Base-by-base conservation (phyloP, 2,888 invertebrate genomes). In the Thymelicus acteon region DNA sequence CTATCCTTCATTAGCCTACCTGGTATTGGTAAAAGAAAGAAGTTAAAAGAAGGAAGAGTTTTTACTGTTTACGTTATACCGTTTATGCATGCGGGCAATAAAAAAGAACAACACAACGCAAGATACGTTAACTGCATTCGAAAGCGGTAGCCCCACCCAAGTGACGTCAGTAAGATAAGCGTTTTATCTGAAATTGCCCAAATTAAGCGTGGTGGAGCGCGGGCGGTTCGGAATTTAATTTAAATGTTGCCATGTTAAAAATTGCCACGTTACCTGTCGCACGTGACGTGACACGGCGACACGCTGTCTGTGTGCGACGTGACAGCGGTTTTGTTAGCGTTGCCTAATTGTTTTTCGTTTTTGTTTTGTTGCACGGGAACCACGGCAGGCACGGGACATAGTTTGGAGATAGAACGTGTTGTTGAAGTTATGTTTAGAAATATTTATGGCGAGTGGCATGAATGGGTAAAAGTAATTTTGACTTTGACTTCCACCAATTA, bases 191-290 rank as follows among this genome's bases (percentile, higher is more conserved):
- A 84, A 90, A 90, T 89, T 89, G 88, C 82, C 85, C 85, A 86
- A 90, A 90, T 90, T 88, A 90, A 86, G 85, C 81, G 81, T 2
- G 74, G 78, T 72, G 75, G 73, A 75, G 72, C 72, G 76, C 72
- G 73, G 72, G 75, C 78, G 76, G 77, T 64, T 75, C 71, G 83
- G 90, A 91, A 90, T 91, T 90, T 91, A 89, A 92, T 91, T 91
- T 90, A 90, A 90, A 91, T 88, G 90, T 89, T 84, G 85, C 76
- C 87, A 80, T 79, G 89, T 88, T 88, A 90, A 92, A 92, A 91
- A 90, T 86, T 87, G 88, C 86, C 84, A 79, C 83, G 87, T 86
- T 90, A 92, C 91, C 90, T 90, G 90, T 84, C 87, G 84, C 81
- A 57, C 61, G 67, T 65, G 66, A 71, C 66, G 67, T 67, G 74